These are phyloP conservation scores for Zaprionus lineosus DNA, from an alignment of 2,888 invertebrate species.

Conservation along the genomic window DNA sequence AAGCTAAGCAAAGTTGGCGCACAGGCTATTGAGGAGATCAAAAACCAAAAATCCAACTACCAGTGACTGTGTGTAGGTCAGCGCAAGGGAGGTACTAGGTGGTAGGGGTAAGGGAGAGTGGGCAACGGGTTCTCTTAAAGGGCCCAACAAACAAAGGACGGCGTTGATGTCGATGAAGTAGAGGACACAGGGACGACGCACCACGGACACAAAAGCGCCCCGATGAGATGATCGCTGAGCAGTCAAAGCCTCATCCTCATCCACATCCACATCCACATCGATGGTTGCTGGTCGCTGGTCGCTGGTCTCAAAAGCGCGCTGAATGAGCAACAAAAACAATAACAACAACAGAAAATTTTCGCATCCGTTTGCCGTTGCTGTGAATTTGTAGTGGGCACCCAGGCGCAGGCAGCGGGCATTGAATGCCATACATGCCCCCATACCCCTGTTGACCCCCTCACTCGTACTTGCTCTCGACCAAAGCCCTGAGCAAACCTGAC, in stretches of 20 bases:
- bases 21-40: slow-evolving; percentile 27
- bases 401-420: slow-evolving; percentile 47
- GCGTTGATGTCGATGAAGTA: slow-evolving; percentile 69
- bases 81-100: not conserved
- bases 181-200: slow-evolving; percentile 26
- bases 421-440: slow-evolving; percentile 13
- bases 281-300: not conserved
- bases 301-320: slow-evolving; percentile 29
- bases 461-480: not conserved
- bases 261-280: slow-evolving; percentile 4
- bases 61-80: slow-evolving; percentile 14
- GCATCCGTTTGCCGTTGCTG: slow-evolving; percentile 53
- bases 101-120: not conserved
- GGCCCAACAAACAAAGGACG: slow-evolving; percentile 70
- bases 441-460: not conserved
- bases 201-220: slow-evolving; percentile 66
- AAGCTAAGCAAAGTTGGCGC: slow-evolving; percentile 70
- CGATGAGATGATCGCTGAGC: slow-evolving; percentile 69
- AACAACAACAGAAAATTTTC: slow-evolving; percentile 35
- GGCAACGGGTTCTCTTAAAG: slow-evolving; percentile 41
- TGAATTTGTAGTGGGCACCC: slow-evolving; percentile 68
- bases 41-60: slow-evolving; percentile 19
- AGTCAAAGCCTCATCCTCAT: slow-evolving; percentile 44
- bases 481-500: slow-evolving; percentile 38
- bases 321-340: slow-evolving; percentile 37